Conservation (phyloP, 2,888 invertebrate genomes). For the Dolichopus griseipennis region DNA sequence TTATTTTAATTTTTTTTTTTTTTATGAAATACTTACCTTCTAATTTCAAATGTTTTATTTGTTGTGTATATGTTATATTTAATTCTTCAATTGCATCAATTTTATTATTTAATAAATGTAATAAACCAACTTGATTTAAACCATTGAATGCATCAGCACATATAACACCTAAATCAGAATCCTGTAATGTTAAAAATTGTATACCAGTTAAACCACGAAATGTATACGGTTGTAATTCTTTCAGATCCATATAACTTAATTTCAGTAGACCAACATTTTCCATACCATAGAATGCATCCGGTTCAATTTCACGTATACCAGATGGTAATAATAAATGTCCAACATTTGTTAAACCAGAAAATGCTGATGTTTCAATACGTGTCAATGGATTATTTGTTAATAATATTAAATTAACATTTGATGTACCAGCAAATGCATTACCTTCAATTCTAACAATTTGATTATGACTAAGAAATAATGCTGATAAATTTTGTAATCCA, state of each 20-base stretch:
- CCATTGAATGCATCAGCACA: constrained; percentile 68
- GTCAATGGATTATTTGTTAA: constrained; percentile 77
- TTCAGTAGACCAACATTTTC: constrained; percentile 75
- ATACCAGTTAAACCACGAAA: constrained; percentile 71
- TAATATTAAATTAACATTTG: constrained; percentile 70
- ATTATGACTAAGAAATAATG: constrained; percentile 60
- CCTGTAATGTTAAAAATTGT: constrained; percentile 65
- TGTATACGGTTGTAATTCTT: constrained; percentile 58
- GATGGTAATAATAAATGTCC: constrained; percentile 75
- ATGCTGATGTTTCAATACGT: constrained; percentile 70
- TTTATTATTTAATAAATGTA: constrained; percentile 76
- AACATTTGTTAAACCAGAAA: constrained; percentile 74
- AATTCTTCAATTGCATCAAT: constrained; percentile 73
- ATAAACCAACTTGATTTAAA: constrained; percentile 57
- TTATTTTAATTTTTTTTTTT: no score
- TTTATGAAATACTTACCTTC: constrained; percentile 46
- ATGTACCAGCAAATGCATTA: constrained; percentile 80
- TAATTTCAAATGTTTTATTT: constrained; percentile 61
- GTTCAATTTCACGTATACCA: constrained; percentile 65
- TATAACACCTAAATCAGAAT: constrained; percentile 71
- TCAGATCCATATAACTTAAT: constrained; percentile 74
- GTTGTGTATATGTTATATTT: constrained; percentile 59
- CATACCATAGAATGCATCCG: constrained; percentile 71
- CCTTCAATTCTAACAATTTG: constrained; percentile 61
- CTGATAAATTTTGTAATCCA: constrained; percentile 69